phyloP scores from a whole-genome alignment of 2,797 vertebrate genomes.

The Mus minutoides region DNA sequence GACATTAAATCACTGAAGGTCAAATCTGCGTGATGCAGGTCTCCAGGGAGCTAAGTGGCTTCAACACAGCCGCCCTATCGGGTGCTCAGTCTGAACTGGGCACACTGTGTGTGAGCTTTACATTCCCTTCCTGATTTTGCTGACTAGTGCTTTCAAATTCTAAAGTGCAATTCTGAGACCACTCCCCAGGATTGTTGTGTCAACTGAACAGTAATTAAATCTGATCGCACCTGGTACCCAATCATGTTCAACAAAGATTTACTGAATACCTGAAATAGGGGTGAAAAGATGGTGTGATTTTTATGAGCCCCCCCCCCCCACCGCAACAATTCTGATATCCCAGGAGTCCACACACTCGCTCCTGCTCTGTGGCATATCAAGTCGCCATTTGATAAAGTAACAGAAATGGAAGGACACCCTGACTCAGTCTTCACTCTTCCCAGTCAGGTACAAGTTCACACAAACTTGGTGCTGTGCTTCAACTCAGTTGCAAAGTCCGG shows the following conservation, averaged over 20 bases:
- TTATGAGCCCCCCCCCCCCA: too few species aligned
- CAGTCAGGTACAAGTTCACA: background rate
- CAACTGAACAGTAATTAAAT: background rate
- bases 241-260: background rate
- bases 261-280: background rate
- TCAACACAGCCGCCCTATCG: too few species aligned
- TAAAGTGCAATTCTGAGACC: background rate
- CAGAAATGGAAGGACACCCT: background rate
- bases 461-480: background rate
- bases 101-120: background rate
- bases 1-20: background rate
- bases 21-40: background rate
- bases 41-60: too few species aligned
- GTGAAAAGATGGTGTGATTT: background rate
- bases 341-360: rapidly evolving
- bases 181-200: background rate
- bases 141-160: background rate
- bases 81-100: background rate
- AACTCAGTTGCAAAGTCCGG: conserved; percentile 51
- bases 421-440: background rate
- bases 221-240: background rate
- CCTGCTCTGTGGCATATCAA: too few species aligned
- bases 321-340: too few species aligned
- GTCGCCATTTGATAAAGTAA: background rate
- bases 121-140: background rate